Evolutionary conservation across 2,888 invertebrate species (phyloP), one percentile per base, ranked within the genome.

Genomic region (Parnassius orleans): DNA sequence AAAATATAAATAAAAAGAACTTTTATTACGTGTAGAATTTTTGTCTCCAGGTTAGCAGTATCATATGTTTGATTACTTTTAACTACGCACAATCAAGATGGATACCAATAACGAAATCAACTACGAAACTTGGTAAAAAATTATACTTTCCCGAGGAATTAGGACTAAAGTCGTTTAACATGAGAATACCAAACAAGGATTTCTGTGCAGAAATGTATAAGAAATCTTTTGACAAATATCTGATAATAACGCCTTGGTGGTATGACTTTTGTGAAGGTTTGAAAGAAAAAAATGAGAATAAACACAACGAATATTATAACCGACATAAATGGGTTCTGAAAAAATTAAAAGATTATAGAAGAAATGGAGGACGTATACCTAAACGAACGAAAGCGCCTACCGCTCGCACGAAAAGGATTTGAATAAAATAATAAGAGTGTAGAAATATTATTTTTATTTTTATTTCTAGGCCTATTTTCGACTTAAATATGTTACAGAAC

Each of bases 211-310:
- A 76, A 15, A 76, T 77, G 72, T 55, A 71, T 1, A 65, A 75
- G 0, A 48, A 64, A 0, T 68, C 76, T 0, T 66, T 72, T 2
- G 64, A 70, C 1, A 66, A 70, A 0, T 76, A 74, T 24, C 50
- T 77, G 7, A 68, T 78, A 0, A 64, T 82, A 0, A 64, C 81
- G 3, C 86, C 86, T 0, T 86, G 84, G 84, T 86, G 86, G 86
- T 79, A 78, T 51, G 60, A 76, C 10, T 77, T 79, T 57, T 86
- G 86, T 53, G 69, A 76, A 55, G 66, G 65, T 0, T 24, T 77
- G 2, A 71, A 66, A 11, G 78, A 80, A 2, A 71, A 66, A 10
- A 56, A 64, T 9, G 51, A 51, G 24, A 63, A 33, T 14, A 44
- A 44, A 2, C 50, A 33, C 2, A 54, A 55, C 10, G 41, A 41